Percentiles rank a stretch among this genome's conserved stretches.
phyloP scores from a whole-genome alignment of 2,797 vertebrate genomes.

The Helarctos malayanus region DNA sequence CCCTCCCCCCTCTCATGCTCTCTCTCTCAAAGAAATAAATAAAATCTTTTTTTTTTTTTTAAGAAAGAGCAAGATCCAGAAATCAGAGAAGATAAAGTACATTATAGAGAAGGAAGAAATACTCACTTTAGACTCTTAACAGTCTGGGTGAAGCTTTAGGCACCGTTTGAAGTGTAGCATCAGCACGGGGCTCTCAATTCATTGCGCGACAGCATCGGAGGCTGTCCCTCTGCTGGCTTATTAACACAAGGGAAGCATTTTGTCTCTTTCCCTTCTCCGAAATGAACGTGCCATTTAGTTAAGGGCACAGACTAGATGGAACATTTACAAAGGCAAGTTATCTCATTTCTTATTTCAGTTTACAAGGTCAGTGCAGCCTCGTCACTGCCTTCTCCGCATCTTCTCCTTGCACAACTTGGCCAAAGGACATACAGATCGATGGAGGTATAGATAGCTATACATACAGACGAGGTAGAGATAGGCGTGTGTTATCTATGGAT shows the following conservation, averaged over 20 bases:
- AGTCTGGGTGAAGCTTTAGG: neutral
- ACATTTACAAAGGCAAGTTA: neutral
- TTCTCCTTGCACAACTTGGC: neutral
- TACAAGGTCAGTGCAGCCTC: neutral
- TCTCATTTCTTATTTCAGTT: slow-evolving; percentile 18
- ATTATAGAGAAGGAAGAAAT: neutral
- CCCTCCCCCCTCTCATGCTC: no score
- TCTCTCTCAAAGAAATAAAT: no score
- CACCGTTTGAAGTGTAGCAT: neutral
- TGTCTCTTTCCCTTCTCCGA: neutral
- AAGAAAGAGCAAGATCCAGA: neutral
- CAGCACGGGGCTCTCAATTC: neutral
- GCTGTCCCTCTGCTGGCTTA: neutral
- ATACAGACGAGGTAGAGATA: neutral
- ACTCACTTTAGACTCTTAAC: neutral
- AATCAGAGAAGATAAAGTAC: neutral
- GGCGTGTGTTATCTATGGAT: neutral
- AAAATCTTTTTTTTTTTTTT: no score
- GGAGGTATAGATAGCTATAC: neutral
- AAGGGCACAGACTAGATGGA: neutral
- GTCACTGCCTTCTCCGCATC: neutral
- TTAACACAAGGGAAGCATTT: neutral
- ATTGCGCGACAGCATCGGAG: neutral
- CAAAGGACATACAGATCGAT: neutral
- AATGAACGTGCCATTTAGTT: neutral